Evolutionary conservation across 2,113 vertebrate genomes (phyloP).

Genomic region (Phalacrocorax brasilianus): DNA sequence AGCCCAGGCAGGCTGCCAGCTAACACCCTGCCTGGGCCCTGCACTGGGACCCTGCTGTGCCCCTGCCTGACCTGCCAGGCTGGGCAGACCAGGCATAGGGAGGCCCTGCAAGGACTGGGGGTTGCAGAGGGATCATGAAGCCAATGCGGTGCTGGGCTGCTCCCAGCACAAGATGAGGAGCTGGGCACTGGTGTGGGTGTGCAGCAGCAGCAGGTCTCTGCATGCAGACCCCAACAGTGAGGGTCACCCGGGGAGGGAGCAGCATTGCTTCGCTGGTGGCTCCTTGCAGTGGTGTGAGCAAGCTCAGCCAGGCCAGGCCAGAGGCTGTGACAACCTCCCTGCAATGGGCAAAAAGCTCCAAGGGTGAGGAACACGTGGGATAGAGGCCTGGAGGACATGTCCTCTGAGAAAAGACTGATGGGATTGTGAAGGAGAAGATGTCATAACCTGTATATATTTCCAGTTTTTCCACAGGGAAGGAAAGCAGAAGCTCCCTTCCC

Average conservation of each 20-base stretch:
- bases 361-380: fast-evolving
- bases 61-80: neutral
- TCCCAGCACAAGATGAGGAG: neutral
- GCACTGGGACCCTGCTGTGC: neutral
- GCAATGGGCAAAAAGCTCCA: neutral
- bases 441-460: neutral
- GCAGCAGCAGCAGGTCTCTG: fast-evolving
- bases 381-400: neutral
- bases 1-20: neutral
- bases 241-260: neutral
- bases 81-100: fast-evolving
- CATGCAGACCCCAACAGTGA: fast-evolving
- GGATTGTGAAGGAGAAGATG: neutral
- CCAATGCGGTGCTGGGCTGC: neutral
- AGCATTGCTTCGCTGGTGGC: neutral
- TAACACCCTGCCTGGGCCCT: neutral
- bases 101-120: fast-evolving
- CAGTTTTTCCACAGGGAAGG: neutral
- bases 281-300: neutral
- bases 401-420: neutral
- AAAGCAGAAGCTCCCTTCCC: neutral
- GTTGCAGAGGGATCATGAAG: neutral
- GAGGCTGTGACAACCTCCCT: neutral
- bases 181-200: neutral
- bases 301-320: neutral